Evolutionary conservation across 2,797 vertebrate genomes (phyloP).

Genomic region (Crenichthys baileyi): DNA sequence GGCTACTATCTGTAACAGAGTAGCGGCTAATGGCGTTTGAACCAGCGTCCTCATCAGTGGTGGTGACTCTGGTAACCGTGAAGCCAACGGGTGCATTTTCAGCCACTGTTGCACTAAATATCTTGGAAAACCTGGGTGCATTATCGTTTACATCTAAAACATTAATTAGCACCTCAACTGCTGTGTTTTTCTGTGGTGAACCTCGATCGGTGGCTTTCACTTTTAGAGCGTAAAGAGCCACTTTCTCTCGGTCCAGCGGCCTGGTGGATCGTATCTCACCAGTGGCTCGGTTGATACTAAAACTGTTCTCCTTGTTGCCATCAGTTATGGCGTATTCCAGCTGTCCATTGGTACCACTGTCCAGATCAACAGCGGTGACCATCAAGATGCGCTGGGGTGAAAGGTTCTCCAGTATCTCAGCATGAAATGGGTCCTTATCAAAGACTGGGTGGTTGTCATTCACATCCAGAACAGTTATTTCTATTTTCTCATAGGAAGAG

Average conservation of each 20-base stretch:
- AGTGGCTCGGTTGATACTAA: conserved; percentile 88
- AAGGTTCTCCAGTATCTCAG: conserved; percentile 91
- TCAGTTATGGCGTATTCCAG: conserved; percentile 89
- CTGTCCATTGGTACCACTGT: conserved; percentile 92
- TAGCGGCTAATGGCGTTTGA: conserved; percentile 92
- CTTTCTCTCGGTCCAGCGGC: conserved; percentile 91
- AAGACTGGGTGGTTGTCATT: conserved; percentile 94
- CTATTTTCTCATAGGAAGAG: conserved; percentile 93
- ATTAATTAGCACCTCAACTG: conserved; percentile 86
- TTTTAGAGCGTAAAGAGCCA: conserved; percentile 84
- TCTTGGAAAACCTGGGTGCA: conserved; percentile 95
- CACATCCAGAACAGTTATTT: conserved; percentile 89
- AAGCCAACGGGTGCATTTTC: conserved; percentile 94
- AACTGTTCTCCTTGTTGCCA: conserved; percentile 91
- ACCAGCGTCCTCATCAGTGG: conserved; percentile 93
- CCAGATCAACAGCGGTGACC: conserved; percentile 88
- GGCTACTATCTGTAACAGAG: conserved; percentile 88
- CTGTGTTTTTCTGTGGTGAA: conserved; percentile 83
- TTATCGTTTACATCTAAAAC: conserved; percentile 97
- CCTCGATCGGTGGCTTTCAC: conserved; percentile 92
- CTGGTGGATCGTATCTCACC: conserved; percentile 91
- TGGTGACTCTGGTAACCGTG: conserved; percentile 92
- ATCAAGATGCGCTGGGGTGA: conserved; percentile 87
- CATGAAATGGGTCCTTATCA: conserved; percentile 88
- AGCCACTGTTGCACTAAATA: conserved; percentile 93